Evolutionary conservation across 2,113 vertebrate species (phyloP).

Genomic region (Telmatochromis sp.): DNA sequence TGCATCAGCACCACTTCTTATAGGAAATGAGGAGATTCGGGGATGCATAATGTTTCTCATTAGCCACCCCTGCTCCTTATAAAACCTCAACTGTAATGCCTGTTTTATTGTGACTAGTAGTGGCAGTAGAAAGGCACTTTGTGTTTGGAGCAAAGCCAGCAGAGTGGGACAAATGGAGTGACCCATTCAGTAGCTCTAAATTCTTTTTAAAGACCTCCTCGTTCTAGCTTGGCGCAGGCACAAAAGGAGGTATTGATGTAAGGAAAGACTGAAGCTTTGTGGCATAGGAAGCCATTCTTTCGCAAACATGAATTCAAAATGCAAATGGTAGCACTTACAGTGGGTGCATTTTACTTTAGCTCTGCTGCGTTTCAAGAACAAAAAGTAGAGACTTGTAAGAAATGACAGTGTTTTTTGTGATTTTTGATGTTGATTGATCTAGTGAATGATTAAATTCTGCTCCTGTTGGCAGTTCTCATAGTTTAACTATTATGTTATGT

Average conservation of each 20-base stretch:
- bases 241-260: slow-evolving; percentile 65
- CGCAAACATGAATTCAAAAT: slow-evolving; percentile 34
- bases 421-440: not conserved
- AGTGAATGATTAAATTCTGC: not conserved
- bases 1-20: slow-evolving; percentile 15
- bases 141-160: slow-evolving; percentile 38
- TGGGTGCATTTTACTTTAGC: not conserved
- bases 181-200: slow-evolving; percentile 36
- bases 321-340: slow-evolving; percentile 38
- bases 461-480: not conserved
- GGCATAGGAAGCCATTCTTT: slow-evolving; percentile 13
- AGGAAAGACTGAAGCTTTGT: slow-evolving; percentile 59
- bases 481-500: not conserved
- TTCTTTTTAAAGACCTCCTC: slow-evolving; percentile 23
- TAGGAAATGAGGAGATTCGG: not conserved
- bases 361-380: not conserved
- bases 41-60: slow-evolving; percentile 18
- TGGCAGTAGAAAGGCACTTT: slow-evolving; percentile 38
- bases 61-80: slow-evolving; percentile 11
- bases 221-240: slow-evolving; percentile 9
- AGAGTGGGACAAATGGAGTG: slow-evolving; percentile 41
- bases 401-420: not conserved
- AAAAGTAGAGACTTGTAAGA: not conserved
- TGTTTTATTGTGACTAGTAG: slow-evolving; percentile 43
- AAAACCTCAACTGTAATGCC: slow-evolving; percentile 9